Percentiles rank a stretch among this genome's conserved stretches.
Evolutionary conservation across 2,113 vertebrate species (phyloP).

Genomic region (Nipponia nippon): DNA sequence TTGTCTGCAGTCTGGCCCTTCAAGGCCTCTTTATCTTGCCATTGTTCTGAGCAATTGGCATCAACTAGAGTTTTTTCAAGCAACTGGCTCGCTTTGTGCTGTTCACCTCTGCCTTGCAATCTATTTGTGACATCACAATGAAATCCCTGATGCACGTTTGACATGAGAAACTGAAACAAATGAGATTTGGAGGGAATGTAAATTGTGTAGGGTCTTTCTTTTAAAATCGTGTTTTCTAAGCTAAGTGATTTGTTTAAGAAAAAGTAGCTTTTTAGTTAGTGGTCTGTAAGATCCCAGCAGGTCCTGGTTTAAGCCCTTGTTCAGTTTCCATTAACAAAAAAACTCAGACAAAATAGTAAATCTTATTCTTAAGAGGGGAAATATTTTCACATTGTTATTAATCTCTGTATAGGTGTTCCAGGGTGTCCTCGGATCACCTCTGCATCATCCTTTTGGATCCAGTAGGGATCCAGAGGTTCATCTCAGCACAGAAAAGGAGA

Average conservation of each 20-base stretch:
- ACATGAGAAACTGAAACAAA: not conserved
- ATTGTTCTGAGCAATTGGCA: not conserved
- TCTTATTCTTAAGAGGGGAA: not conserved
- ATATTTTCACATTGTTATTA: not conserved
- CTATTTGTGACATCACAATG: not conserved
- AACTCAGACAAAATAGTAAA: not conserved
- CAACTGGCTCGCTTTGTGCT: not conserved
- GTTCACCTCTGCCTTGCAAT: not conserved
- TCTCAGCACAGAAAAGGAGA: not conserved
- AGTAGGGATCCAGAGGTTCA: not conserved
- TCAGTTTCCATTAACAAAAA: not conserved
- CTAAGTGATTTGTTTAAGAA: not conserved
- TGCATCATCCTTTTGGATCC: not conserved
- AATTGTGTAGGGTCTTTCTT: not conserved
- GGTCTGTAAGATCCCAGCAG: not conserved
- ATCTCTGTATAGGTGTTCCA: not conserved
- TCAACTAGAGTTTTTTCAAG: not conserved
- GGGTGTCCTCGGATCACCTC: not conserved
- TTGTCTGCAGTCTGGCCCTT: slow-evolving; percentile 44
- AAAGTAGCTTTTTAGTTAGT: not conserved
- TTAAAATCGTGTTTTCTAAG: not conserved
- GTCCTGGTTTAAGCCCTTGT: not conserved
- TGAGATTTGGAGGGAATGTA: not conserved
- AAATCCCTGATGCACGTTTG: not conserved
- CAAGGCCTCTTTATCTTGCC: slow-evolving; percentile 24